Conservation (phyloP, 2,113 vertebrate species). For the Tympanuchus pallidicinctus region DNA sequence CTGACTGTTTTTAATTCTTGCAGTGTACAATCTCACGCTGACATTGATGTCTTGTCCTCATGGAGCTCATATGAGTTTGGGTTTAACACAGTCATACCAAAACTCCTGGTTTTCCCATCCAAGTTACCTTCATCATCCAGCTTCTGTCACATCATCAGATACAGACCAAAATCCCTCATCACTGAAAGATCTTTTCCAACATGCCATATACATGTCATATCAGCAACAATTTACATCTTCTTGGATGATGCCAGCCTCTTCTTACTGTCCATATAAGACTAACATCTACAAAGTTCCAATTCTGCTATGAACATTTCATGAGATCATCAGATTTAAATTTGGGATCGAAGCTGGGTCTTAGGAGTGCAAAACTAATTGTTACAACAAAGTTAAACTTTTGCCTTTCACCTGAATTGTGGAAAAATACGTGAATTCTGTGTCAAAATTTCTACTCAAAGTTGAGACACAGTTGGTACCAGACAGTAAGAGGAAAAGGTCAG, state of each 20-base stretch:
- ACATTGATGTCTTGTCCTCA: neutral
- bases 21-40: neutral
- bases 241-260: neutral
- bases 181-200: neutral
- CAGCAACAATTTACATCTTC: neutral
- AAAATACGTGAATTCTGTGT: constrained; percentile 13
- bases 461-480: constrained; percentile 35
- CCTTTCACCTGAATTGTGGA: constrained; percentile 2
- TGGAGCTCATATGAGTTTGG: neutral
- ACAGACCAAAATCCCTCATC: neutral
- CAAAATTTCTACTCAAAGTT: constrained; percentile 32
- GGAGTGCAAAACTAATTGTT: neutral
- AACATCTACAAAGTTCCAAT: neutral
- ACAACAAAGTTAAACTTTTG: neutral
- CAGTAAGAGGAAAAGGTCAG: constrained; percentile 25
- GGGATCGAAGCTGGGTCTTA: neutral
- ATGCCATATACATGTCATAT: neutral
- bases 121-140: neutral
- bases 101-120: neutral
- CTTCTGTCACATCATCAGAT: neutral
- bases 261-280: neutral
- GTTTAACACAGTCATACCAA: neutral
- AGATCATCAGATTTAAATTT: neutral
- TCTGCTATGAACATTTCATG: neutral
- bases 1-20: neutral